These are phyloP conservation scores for Brenthis daphne DNA, from an alignment of 2,888 invertebrate genomes.

Conservation along the genomic window DNA sequence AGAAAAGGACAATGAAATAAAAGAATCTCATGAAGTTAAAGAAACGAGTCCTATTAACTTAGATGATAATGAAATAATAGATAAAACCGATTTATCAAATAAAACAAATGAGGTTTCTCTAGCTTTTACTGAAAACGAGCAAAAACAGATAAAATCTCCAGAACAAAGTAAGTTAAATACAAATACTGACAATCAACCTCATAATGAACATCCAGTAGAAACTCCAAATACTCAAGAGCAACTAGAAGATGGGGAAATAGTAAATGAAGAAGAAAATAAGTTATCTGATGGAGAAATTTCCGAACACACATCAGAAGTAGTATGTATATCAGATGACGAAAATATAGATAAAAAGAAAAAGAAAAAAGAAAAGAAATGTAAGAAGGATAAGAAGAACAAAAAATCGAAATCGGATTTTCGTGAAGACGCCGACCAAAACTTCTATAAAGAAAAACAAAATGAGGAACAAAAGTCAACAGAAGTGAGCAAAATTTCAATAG, in stretches of 20 bases:
- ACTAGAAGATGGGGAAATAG: constrained; percentile 41
- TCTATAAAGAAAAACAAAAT: constrained; percentile 49
- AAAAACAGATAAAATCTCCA: constrained; percentile 1
- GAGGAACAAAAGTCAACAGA: constrained; percentile 14
- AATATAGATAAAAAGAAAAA: constrained; percentile 48
- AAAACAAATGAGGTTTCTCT: background rate
- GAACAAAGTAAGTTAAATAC: background rate
- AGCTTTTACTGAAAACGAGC: background rate
- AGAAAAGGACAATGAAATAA: background rate
- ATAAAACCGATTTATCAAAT: background rate
- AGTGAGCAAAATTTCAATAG: constrained; percentile 15
- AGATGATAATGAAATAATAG: background rate
- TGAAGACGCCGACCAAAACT: constrained; percentile 62
- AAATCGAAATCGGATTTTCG: constrained; percentile 69
- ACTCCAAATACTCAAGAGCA: constrained; percentile 28
- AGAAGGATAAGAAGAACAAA: constrained; percentile 62
- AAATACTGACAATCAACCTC: constrained; percentile 1
- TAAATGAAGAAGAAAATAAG: constrained; percentile 42
- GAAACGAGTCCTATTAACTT: background rate
- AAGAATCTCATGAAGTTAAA: background rate
- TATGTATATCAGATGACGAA: constrained; percentile 79
- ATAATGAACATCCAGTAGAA: background rate
- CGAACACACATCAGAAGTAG: constrained; percentile 71
- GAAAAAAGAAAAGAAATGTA: constrained; percentile 70
- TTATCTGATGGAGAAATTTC: constrained; percentile 66